These are phyloP conservation scores for Rhynchotus rufescens DNA, from an alignment of 2,797 vertebrate genomes.

Conservation along the genomic window DNA sequence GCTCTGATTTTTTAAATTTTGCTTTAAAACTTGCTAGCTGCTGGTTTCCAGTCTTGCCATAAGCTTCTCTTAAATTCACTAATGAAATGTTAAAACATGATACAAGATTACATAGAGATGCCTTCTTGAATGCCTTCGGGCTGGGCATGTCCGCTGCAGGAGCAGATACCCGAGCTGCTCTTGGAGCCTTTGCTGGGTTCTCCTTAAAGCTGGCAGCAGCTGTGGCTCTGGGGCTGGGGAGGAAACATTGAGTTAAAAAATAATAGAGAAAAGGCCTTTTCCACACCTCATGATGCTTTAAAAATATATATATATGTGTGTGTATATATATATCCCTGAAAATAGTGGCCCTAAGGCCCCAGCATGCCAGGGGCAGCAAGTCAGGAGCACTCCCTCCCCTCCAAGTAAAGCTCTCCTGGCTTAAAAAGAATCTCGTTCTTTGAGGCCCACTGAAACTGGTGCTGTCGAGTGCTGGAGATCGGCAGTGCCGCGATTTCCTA, in stretches of 20 bases:
- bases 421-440: neutral
- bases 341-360: neutral
- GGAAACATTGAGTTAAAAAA: neutral
- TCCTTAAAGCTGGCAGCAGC: neutral
- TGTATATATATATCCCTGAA: neutral
- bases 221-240: neutral
- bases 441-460: neutral
- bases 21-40: constrained; percentile 47
- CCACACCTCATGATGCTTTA: neutral
- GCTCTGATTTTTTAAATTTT: constrained; percentile 53
- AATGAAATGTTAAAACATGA: constrained; percentile 28
- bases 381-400: neutral
- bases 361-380: neutral
- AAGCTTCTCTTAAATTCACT: constrained; percentile 55
- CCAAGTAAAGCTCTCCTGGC: neutral
- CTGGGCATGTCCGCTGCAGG: neutral
- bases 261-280: accelerated
- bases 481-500: neutral
- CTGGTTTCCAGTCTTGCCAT: constrained; percentile 26
- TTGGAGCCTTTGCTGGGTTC: neutral
- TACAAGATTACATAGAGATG: constrained; percentile 1
- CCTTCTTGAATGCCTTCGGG: neutral
- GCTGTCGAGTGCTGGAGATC: neutral
- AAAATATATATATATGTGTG: neutral
- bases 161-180: neutral